phyloP scores from a whole-genome alignment of 53 echinoderm and acorn worm genomes.

The Mesocentrotus franciscanus region DNA sequence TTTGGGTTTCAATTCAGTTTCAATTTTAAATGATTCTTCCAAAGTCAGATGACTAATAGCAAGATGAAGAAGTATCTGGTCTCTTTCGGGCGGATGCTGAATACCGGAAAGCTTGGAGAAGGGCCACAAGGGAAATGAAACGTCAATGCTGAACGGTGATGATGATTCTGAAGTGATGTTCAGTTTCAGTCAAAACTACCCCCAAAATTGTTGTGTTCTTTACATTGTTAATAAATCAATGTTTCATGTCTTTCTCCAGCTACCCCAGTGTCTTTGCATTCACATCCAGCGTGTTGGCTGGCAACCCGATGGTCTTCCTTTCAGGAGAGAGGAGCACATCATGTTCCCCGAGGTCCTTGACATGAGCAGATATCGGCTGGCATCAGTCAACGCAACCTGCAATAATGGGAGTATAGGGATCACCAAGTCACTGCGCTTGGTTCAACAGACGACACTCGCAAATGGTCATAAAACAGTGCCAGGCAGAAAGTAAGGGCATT shows the following conservation, averaged over 20 bases:
- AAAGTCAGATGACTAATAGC: no score
- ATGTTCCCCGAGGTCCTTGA: slow-evolving; percentile 87
- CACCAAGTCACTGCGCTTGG: background rate
- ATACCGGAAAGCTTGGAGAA: no score
- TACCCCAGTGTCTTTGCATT: slow-evolving; percentile 95
- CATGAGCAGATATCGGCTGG: slow-evolving; percentile 81
- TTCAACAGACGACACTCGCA: slow-evolving; percentile 16
- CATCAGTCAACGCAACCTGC: slow-evolving; percentile 64
- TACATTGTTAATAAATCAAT: no score
- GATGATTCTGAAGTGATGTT: no score
- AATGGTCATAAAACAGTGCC: slow-evolving; percentile 41
- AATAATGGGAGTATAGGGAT: slow-evolving; percentile 24
- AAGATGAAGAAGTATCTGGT: no score
- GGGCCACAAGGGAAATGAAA: no score
- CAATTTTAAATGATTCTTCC: no score
- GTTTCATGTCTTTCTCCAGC: slow-evolving; percentile 55
- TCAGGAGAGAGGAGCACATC: slow-evolving; percentile 86
- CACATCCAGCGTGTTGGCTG: slow-evolving; percentile 90
- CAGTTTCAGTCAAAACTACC: no score
- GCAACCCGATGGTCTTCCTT: slow-evolving; percentile 83
- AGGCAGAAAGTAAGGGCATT: background rate
- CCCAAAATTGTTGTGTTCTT: no score
- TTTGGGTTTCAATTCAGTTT: no score
- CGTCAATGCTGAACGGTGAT: no score
- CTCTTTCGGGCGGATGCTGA: no score